Evolutionary conservation across 2,113 vertebrate species (phyloP), one percentile per base, ranked within the genome.

Genomic region (Oplegnathus fasciatus): DNA sequence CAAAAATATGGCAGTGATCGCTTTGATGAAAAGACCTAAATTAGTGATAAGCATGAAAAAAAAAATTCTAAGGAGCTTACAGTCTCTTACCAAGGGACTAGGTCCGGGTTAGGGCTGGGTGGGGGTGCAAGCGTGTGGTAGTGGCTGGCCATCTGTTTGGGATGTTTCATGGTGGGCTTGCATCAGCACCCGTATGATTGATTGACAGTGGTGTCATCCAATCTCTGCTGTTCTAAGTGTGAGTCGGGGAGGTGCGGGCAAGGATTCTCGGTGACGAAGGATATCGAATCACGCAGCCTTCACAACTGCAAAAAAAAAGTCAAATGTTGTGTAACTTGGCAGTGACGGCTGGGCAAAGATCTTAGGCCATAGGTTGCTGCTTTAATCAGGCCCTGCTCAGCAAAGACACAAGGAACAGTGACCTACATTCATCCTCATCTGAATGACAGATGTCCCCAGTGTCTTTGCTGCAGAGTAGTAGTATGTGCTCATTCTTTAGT

Each of bases 51-150:
- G 90, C 90, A 87, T 89, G 82, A 75, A 92, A 88, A 94, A 88
- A 94, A 78, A 88, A 89, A 52, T 87, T 89, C 83, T 95, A 95
- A 95, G 93, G 80, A 94, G 94, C 94, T 96, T 95, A 96, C 37
- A 86, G 92, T 86, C 89, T 94, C 85, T 92, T 92, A 88, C 86
- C 46, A 79, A 84, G 83, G 77, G 88, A 87, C 91, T 87, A 88
- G 89, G 65, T 84, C 75, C 79, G 28, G 57, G 89, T 58, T 61
- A 69, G 83, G 55, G 48, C 74, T 57, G 84, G 86, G 86, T 71
- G 94, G 93, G 92, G 90, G 89, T 75, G 89, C 67, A 72, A 9
- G 83, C 71, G 80, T 85, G 91, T 89, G 90, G 87, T 80, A 66
- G 78, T 67, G 80, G 77, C 80, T 75, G 84, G 91, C 95, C 95